A percentile compares a stretch with the other conserved stretches of the same genome.
Evolutionary conservation across 2,888 invertebrate genomes (phyloP).

Genomic region (Idaea dimidiata): DNA sequence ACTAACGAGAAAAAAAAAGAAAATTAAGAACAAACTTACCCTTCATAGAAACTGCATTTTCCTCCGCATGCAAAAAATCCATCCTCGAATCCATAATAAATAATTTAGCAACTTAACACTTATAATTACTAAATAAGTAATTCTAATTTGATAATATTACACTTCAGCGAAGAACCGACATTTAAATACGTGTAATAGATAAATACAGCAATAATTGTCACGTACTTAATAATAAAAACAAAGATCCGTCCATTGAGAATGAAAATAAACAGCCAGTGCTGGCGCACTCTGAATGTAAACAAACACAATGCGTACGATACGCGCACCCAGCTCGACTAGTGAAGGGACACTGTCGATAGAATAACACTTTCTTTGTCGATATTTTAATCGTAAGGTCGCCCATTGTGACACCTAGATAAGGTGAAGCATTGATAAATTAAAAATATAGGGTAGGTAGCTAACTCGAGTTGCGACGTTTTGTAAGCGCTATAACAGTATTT

Average conservation of each 20-base stretch:
- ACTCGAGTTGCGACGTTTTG: too few species aligned
- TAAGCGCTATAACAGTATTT: too few species aligned
- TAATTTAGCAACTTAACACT: too few species aligned
- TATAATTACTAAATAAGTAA: too few species aligned
- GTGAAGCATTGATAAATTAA: too few species aligned
- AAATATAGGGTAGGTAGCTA: too few species aligned
- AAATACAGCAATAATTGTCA: neutral
- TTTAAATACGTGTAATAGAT: too few species aligned
- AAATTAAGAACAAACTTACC: neutral
- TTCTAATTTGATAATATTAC: too few species aligned
- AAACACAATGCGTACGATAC: constrained; percentile 6
- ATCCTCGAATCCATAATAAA: neutral
- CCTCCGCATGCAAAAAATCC: neutral
- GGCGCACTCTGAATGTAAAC: constrained; percentile 13
- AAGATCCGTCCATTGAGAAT: neutral
- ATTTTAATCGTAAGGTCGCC: constrained; percentile 6
- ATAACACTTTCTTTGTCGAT: constrained; percentile 8
- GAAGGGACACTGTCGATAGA: constrained; percentile 10
- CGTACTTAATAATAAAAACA: neutral
- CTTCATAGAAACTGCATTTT: neutral
- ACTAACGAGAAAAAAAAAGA: neutral
- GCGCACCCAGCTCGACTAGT: constrained; percentile 4
- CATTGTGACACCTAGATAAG: too few species aligned
- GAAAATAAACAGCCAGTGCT: neutral
- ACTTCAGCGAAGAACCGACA: too few species aligned